Evolutionary conservation across 2,113 vertebrate genomes (phyloP).

Genomic region (Ochotona curzoniae): DNA sequence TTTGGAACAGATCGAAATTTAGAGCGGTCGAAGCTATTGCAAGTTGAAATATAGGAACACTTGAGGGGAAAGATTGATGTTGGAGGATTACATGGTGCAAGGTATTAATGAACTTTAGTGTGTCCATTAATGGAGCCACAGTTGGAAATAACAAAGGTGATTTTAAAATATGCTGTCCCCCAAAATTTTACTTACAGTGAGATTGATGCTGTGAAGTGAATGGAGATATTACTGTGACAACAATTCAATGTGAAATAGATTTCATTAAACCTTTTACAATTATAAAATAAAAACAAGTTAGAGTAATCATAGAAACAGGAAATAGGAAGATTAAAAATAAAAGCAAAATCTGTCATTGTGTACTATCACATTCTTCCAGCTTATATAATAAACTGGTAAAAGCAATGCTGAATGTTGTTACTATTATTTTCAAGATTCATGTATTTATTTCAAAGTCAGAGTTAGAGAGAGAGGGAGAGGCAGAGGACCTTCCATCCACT

Average conservation of each 20-base stretch:
- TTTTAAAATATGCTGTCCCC: constrained; percentile 33
- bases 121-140: neutral
- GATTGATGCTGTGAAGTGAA: neutral
- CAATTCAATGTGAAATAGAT: neutral
- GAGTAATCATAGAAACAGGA: neutral
- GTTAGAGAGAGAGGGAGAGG: too few species aligned
- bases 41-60: neutral
- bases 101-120: neutral
- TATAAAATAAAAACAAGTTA: neutral
- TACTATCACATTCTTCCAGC: neutral
- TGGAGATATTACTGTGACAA: constrained; percentile 8
- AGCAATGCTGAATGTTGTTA: neutral
- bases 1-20: neutral
- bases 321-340: constrained; percentile 42
- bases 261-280: neutral
- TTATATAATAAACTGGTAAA: constrained; percentile 37
- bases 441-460: too few species aligned
- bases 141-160: neutral
- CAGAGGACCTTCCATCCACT: too few species aligned
- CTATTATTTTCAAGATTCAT: too few species aligned
- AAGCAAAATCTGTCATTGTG: neutral
- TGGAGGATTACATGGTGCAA: neutral
- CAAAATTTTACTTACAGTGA: constrained; percentile 4
- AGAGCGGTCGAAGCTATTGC: neutral
- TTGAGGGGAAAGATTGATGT: neutral